Conservation (phyloP, 1,140 invertebrate species). For the Glossosoma conforme region DNA sequence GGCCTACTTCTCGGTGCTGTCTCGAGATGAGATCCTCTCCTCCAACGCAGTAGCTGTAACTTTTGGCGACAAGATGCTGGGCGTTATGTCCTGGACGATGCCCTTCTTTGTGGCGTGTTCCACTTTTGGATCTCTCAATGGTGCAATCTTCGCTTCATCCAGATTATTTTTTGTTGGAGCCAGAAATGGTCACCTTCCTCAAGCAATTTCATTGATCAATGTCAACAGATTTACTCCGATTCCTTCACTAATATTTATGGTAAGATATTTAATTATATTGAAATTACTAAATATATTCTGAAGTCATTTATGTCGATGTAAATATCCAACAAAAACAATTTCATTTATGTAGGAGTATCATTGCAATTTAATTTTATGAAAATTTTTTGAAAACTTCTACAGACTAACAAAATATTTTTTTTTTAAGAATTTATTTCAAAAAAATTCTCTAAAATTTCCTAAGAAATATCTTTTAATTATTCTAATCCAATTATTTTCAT, state of each 20-base stretch:
- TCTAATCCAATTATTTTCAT: too few species aligned
- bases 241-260: slow-evolving; percentile 86
- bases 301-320: neutral
- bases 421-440: slow-evolving; percentile 4
- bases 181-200: slow-evolving; percentile 82
- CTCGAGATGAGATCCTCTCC: slow-evolving; percentile 68
- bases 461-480: slow-evolving; percentile 9
- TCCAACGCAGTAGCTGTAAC: slow-evolving; percentile 91
- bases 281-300: too few species aligned
- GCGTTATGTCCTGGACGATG: slow-evolving; percentile 78
- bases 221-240: slow-evolving; percentile 81
- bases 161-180: slow-evolving; percentile 89
- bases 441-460: slow-evolving; percentile 2
- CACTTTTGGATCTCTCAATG: slow-evolving; percentile 83
- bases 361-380: too few species aligned
- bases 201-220: slow-evolving; percentile 83
- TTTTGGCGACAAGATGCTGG: slow-evolving; percentile 78
- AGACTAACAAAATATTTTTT: too few species aligned
- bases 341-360: too few species aligned
- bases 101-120: slow-evolving; percentile 83
- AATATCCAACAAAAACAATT: slow-evolving; percentile 10
- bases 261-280: slow-evolving; percentile 47
- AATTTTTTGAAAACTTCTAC: too few species aligned
- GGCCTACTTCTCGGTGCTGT: slow-evolving; percentile 85
- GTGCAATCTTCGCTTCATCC: slow-evolving; percentile 83